Conservation (phyloP, 1,140 invertebrate genomes). For the Macrocentrus cingulum region DNA sequence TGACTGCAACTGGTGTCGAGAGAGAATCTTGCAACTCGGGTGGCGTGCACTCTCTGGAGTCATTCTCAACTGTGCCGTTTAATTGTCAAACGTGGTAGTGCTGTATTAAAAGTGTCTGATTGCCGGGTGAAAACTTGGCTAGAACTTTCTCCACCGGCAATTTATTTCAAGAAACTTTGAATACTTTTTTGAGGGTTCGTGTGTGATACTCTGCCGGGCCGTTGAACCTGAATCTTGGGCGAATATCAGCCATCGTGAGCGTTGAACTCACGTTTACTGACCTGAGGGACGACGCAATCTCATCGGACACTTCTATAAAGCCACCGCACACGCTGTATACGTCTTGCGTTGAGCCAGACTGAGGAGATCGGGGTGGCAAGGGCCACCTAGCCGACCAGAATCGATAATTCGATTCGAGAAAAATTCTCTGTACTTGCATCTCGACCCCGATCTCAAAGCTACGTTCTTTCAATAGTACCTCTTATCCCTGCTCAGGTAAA, state of each 20-base stretch:
- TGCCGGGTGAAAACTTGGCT: too few species aligned
- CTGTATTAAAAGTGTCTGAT: too few species aligned
- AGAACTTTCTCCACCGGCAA: too few species aligned
- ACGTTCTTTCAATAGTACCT: conserved; percentile 1
- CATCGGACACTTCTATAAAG: conserved; percentile 12
- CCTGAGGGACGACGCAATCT: conserved; percentile 9
- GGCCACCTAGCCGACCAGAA: conserved; percentile 3
- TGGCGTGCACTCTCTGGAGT: too few species aligned
- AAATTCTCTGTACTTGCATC: conserved; percentile 22
- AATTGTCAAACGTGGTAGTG: too few species aligned
- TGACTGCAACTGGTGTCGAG: not conserved
- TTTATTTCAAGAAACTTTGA: too few species aligned
- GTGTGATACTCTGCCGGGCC: not conserved
- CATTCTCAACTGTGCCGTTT: too few species aligned
- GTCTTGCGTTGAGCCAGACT: not conserved
- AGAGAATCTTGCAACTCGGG: too few species aligned
- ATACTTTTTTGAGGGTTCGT: not conserved
- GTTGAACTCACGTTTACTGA: conserved; percentile 6
- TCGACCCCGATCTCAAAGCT: conserved; percentile 19
- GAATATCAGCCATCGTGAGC: not conserved
- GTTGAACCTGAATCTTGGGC: conserved; percentile 8
- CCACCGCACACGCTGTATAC: conserved; percentile 3
- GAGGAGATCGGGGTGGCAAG: not conserved
- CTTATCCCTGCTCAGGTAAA: not conserved
- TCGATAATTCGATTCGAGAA: conserved; percentile 25